Conservation (phyloP, 2,113 vertebrate genomes). For the Myrmophylax atrothorax region DNA sequence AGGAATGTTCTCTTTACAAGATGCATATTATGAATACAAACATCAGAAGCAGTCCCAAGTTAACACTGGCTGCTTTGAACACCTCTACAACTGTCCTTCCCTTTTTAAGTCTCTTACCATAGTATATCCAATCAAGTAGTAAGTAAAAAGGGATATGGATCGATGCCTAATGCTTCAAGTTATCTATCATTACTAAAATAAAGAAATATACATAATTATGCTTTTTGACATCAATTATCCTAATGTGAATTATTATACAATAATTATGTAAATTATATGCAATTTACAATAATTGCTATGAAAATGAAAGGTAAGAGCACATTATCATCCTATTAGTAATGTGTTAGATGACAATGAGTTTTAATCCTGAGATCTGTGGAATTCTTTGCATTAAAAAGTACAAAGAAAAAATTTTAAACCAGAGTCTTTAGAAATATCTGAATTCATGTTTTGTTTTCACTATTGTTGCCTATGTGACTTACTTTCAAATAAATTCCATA, state of each 20-base stretch:
- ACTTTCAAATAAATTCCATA: background rate
- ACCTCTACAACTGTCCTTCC: background rate
- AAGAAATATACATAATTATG: background rate
- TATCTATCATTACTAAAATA: background rate
- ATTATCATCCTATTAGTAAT: constrained; percentile 22
- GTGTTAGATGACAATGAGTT: background rate
- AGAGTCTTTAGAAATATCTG: background rate
- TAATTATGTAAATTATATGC: constrained; percentile 61
- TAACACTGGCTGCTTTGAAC: background rate
- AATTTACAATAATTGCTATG: constrained; percentile 20
- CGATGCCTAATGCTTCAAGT: background rate
- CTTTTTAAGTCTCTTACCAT: background rate
- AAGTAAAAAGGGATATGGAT: background rate
- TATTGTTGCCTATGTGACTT: background rate
- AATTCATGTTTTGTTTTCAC: background rate
- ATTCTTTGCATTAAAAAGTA: constrained; percentile 3
- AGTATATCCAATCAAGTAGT: background rate
- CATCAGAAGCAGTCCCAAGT: background rate
- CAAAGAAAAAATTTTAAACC: background rate
- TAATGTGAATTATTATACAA: constrained; percentile 13
- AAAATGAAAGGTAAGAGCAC: constrained; percentile 48
- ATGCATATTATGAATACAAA: background rate
- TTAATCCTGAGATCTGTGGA: constrained; percentile 22
- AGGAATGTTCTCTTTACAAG: background rate
- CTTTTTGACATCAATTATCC: constrained; percentile 29